Conservation (phyloP, 2,797 vertebrate species). For the Hydrophis major region DNA sequence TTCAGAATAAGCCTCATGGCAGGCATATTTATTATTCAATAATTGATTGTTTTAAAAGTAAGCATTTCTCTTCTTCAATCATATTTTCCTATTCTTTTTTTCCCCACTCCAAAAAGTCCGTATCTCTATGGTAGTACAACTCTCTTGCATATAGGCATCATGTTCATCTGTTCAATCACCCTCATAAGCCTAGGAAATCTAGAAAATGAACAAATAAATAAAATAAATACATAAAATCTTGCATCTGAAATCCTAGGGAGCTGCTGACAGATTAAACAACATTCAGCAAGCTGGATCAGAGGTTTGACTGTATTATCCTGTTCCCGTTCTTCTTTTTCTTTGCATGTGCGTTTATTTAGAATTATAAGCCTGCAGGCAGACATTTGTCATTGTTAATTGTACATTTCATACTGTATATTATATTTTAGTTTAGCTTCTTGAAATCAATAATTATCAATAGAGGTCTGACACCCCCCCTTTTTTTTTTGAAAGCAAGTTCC, state of each 20-base stretch:
- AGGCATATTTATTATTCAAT: not conserved
- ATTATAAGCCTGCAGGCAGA: not conserved
- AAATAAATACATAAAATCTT: not conserved
- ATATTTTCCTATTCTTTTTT: not conserved
- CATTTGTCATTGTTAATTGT: not conserved
- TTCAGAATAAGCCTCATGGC: not conserved
- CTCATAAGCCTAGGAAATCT: not conserved
- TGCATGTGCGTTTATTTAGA: not conserved
- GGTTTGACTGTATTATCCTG: not conserved
- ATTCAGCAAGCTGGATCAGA: not conserved
- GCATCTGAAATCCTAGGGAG: not conserved
- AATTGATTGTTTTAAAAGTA: not conserved
- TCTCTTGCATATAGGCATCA: not conserved
- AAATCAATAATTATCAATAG: not conserved
- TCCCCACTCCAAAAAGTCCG: not conserved
- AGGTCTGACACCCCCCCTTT: not conserved
- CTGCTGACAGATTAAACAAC: not conserved
- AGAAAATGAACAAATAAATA: not conserved
- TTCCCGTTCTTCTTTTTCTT: not conserved
- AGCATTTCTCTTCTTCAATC: not conserved
- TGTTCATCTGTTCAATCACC: not conserved
- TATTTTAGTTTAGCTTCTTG: not conserved
- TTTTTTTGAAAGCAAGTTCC: not conserved
- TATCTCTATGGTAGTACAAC: not conserved
- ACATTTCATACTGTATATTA: not conserved